Conservation (phyloP, 2,797 vertebrate genomes). For the Sarcophilus harrisii region DNA sequence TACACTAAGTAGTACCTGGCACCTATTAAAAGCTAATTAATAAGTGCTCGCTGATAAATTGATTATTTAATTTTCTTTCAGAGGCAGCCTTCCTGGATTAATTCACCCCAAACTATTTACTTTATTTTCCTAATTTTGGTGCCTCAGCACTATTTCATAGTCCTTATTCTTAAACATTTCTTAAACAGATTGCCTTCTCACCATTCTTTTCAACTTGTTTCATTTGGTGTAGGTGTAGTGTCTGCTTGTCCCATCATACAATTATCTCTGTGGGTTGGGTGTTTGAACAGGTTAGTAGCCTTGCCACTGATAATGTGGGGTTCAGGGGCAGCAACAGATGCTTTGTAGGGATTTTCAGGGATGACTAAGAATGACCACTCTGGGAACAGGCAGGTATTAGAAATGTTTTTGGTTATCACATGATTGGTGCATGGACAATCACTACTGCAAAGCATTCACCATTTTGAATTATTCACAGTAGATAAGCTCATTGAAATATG, state of each 20-base stretch:
- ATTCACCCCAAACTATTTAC: not conserved
- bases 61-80: not conserved
- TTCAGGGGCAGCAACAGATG: not conserved
- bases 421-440: not conserved
- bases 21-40: not conserved
- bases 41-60: not conserved
- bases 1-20: not conserved
- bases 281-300: not conserved
- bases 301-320: not conserved
- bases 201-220: not conserved
- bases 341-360: not conserved
- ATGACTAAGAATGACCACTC: not conserved
- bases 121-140: not conserved
- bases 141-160: not conserved
- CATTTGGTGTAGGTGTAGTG: not conserved
- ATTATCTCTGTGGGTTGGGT: not conserved
- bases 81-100: not conserved
- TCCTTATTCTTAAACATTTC: not conserved
- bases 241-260: not conserved
- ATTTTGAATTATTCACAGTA: not conserved
- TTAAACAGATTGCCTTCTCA: not conserved
- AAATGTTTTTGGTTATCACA: not conserved
- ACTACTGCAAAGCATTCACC: not conserved
- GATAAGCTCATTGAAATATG: not conserved
- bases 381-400: not conserved